Base-by-base conservation (phyloP, 2,797 vertebrate genomes). In the Anniella stebbinsi region DNA sequence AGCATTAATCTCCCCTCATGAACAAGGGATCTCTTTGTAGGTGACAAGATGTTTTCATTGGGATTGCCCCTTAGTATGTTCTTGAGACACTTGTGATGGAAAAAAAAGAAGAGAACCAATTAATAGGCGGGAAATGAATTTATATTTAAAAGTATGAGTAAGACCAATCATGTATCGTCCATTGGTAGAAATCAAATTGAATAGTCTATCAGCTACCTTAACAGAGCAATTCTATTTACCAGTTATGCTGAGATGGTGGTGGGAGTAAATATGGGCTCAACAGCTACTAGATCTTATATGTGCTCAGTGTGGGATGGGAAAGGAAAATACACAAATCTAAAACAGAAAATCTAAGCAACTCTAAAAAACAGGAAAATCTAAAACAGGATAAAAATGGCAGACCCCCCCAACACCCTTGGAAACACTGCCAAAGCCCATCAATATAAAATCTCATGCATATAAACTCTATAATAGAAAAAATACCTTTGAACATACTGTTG, bases 1-100 rank as follows among this genome's bases (percentile, higher is more conserved):
- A 98, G 97, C 36, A 95, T 97, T 90, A 99, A 96, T 92, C 96
- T 98, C 82, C 98, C 98, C 92, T 99, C 98, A 0, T 98, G 96
- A 94, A 99, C 96, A 85, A 99, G 97, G 80, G 97, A 97, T 88
- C 98, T 97, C 91, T 98, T 98, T 0, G 75, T 94, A 91, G 98
- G 97, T 91, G 96, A 96, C 90, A 99, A 97, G 89, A 99, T 97
- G 88, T 98, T 98, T 96, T 99, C 98, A 93, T 97, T 96, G 25
- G 94, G 97, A 86, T 98, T 97, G 30, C 98, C 97, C 94, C 98
- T 99, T 80, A 99, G 93, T 92, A 98, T 96, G 88, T 98, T 98
- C 92, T 98, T 99, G 94, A 99, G 95, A 94, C 96, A 98, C 99
- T 97, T 94, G 70, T 30, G 86, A 92, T 51, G 54, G 9, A 72